Conservation (phyloP, 2,797 vertebrate genomes). For the Cuniculus paca region DNA sequence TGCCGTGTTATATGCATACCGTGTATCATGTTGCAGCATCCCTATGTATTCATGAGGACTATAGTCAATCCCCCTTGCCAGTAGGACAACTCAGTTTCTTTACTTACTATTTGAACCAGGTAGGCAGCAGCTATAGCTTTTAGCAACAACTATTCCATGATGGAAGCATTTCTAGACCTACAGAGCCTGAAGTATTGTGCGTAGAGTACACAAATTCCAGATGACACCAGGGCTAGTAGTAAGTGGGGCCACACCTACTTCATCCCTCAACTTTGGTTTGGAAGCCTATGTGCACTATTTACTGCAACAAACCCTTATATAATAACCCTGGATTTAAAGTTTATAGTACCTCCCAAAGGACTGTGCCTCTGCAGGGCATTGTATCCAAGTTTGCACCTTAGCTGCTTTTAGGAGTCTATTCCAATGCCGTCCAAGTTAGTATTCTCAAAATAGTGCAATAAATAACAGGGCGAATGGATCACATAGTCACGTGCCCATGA, state of each 20-base stretch:
- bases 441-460: background rate
- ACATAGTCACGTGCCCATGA: background rate
- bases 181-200: background rate
- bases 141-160: background rate
- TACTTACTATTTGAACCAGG: background rate
- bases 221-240: background rate
- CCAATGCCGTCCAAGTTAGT: background rate
- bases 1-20: background rate
- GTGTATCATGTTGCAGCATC: background rate
- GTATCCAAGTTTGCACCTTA: background rate
- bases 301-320: background rate
- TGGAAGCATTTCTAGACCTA: background rate
- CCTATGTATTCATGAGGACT: background rate
- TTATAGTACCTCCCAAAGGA: background rate
- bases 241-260: background rate
- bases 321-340: slow-evolving; percentile 22
- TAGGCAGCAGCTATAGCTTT: background rate
- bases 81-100: background rate
- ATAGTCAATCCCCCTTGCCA: background rate
- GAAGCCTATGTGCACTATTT: background rate
- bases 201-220: background rate
- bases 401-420: background rate
- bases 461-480: background rate
- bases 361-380: background rate
- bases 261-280: background rate